phyloP scores from a whole-genome alignment of 2,888 invertebrate species.

The Hypomecis atomaria region DNA sequence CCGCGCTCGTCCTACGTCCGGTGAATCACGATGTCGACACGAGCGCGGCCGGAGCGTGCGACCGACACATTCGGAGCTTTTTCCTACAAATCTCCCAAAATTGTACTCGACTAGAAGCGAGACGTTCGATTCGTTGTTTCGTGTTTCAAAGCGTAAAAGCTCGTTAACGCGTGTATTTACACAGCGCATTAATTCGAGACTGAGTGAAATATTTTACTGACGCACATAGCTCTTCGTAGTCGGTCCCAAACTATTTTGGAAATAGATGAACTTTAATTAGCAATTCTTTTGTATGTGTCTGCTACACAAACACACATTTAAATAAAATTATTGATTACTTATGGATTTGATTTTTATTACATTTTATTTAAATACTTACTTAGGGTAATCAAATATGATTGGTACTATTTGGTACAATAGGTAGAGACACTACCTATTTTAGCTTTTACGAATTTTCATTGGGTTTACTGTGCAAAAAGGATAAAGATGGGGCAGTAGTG shows the following conservation, averaged over 20 bases:
- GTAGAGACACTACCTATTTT: no score
- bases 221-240: constrained; percentile 19
- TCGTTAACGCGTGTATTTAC: constrained; percentile 52
- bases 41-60: constrained; percentile 40
- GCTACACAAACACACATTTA: not conserved
- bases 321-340: no score
- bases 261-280: constrained; percentile 19
- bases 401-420: no score
- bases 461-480: no score
- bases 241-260: constrained; percentile 13
- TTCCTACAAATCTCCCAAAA: constrained; percentile 10
- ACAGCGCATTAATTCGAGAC: constrained; percentile 37
- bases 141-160: constrained; percentile 38
- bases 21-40: constrained; percentile 68
- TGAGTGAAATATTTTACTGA: constrained; percentile 38
- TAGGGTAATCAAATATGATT: no score
- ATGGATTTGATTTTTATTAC: no score
- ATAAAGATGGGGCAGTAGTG: no score
- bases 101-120: constrained; percentile 11
- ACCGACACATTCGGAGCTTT: constrained; percentile 23
- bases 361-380: not conserved
- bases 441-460: no score
- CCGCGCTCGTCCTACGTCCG: constrained; percentile 58
- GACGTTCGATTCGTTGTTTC: constrained; percentile 15
- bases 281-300: constrained; percentile 6